Evolutionary conservation across 1,140 invertebrate genomes (phyloP).

Genomic region (Heliconius hermathena): DNA sequence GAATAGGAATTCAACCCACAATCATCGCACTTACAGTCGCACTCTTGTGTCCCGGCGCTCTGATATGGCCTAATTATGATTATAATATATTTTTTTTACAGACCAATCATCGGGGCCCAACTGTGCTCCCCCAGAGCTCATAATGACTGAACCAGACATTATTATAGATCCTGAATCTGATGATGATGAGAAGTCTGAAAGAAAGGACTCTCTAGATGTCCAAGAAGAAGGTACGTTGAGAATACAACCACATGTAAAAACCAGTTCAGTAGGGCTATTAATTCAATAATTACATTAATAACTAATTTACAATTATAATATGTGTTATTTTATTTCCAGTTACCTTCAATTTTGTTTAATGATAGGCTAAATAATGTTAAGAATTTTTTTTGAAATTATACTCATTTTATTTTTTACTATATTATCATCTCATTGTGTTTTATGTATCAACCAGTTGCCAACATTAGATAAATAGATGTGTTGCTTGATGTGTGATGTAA

Average conservation of each 20-base stretch:
- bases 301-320: neutral
- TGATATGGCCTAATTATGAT: neutral
- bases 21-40: too few relatives aligned
- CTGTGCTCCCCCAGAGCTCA: slow-evolving; percentile 65
- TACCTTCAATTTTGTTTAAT: neutral
- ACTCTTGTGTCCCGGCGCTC: too few relatives aligned
- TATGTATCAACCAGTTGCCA: neutral
- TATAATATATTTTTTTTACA: slow-evolving; percentile 35
- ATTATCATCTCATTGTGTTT: neutral
- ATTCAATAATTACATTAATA: neutral
- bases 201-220: slow-evolving; percentile 74
- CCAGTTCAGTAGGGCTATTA: neutral
- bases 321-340: neutral
- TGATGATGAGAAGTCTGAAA: slow-evolving; percentile 68
- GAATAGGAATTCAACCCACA: too few relatives aligned
- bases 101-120: slow-evolving; percentile 48
- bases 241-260: neutral
- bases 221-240: slow-evolving; percentile 68
- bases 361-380: neutral
- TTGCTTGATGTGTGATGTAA: neutral
- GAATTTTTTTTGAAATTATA: neutral
- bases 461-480: neutral
- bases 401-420: neutral
- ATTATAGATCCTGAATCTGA: slow-evolving; percentile 71
- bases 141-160: slow-evolving; percentile 70